Evolutionary conservation across 2,113 vertebrate genomes (phyloP).

Genomic region (Neodontobutis hainanensis): DNA sequence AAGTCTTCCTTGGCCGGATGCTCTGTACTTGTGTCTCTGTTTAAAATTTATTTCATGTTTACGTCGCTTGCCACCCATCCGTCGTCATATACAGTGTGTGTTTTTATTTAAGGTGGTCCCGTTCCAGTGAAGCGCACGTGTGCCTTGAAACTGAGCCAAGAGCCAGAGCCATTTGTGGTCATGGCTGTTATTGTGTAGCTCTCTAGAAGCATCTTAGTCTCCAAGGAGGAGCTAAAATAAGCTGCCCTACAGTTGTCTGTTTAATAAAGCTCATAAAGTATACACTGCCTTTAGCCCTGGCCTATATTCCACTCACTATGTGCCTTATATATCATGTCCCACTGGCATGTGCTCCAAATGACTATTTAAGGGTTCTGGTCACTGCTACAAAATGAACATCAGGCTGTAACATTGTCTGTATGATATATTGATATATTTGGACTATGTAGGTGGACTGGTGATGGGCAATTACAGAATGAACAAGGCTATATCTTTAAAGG

Average conservation of each 20-base stretch:
- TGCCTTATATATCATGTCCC: constrained; percentile 57
- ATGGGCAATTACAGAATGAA: constrained; percentile 16
- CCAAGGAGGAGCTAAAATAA: constrained; percentile 67
- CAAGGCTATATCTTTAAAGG: neutral
- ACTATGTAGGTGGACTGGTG: neutral
- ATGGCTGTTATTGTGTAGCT: constrained; percentile 50
- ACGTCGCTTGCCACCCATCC: constrained; percentile 27
- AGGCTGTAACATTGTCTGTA: neutral
- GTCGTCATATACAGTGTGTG: constrained; percentile 18
- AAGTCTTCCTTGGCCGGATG: constrained; percentile 30
- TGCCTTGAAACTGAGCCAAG: constrained; percentile 61
- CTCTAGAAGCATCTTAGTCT: constrained; percentile 48
- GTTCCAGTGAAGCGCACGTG: constrained; percentile 33
- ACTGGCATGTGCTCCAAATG: constrained; percentile 57
- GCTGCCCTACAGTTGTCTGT: constrained; percentile 71
- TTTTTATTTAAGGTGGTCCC: constrained; percentile 29
- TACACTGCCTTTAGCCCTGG: constrained; percentile 48
- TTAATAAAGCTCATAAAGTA: constrained; percentile 73
- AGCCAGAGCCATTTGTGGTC: constrained; percentile 62
- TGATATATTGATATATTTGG: constrained; percentile 8
- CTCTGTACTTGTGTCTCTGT: constrained; percentile 18
- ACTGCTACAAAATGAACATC: constrained; percentile 25
- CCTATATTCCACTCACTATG: constrained; percentile 54
- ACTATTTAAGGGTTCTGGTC: constrained; percentile 54
- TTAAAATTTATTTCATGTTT: constrained; percentile 40